Conservation (phyloP, 2,113 vertebrate genomes). For the Hypomesus transpacificus region DNA sequence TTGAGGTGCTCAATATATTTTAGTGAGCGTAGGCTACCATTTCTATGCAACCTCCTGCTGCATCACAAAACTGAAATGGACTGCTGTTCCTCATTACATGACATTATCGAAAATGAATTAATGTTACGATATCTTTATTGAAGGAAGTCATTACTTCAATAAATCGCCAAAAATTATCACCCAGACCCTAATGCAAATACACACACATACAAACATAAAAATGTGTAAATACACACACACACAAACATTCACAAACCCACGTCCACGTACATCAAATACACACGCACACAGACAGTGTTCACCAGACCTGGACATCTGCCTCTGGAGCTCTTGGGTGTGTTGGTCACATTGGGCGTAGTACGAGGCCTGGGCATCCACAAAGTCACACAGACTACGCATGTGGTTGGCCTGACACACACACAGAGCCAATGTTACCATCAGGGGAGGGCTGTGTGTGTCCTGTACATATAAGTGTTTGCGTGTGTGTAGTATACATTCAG, state of each 20-base stretch:
- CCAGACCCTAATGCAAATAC: too few species aligned
- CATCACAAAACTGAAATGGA: too few species aligned
- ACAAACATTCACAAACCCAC: background rate
- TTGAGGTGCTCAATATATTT: too few species aligned
- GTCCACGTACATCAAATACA: background rate
- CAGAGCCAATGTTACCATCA: background rate
- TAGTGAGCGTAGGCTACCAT: too few species aligned
- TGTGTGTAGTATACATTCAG: background rate
- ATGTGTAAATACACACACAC: background rate
- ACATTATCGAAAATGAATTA: too few species aligned
- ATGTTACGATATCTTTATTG: too few species aligned
- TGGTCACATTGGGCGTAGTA: slow-evolving; percentile 91
- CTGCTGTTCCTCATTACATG: too few species aligned
- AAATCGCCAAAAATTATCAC: too few species aligned
- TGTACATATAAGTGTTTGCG: background rate
- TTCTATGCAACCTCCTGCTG: too few species aligned
- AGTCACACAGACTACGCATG: slow-evolving; percentile 86
- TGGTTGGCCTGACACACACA: slow-evolving; percentile 73
- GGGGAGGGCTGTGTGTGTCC: background rate
- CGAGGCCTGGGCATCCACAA: slow-evolving; percentile 88
- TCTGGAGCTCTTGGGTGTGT: slow-evolving; percentile 89
- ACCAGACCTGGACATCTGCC: slow-evolving; percentile 86
- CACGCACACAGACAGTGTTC: background rate
- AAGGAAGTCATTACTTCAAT: too few species aligned
- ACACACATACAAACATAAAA: background rate